A percentile compares a stretch with the other conserved stretches of the same genome.
Evolutionary conservation across 2,113 vertebrate genomes (phyloP).

Genomic region (Plectropomus leopardus): DNA sequence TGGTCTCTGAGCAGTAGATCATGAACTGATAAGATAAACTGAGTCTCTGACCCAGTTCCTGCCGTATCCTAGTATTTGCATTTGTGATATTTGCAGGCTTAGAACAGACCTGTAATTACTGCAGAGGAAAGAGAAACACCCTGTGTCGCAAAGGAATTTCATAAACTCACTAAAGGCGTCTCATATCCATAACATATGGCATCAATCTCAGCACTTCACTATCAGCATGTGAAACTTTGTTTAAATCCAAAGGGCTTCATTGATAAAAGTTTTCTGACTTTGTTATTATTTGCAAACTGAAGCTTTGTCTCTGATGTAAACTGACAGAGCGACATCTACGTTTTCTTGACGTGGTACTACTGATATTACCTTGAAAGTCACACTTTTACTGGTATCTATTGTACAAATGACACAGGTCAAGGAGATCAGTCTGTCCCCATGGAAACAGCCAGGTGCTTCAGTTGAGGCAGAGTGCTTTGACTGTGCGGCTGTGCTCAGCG

Average conservation of each 20-base stretch:
- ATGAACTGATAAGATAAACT: background rate
- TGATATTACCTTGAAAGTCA: background rate
- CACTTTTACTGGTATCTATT: background rate
- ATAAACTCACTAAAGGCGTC: background rate
- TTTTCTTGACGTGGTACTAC: background rate
- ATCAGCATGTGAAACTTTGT: background rate
- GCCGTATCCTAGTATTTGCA: constrained; percentile 5
- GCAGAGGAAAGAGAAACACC: constrained; percentile 17
- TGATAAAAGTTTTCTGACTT: background rate
- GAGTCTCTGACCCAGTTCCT: background rate
- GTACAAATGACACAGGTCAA: background rate
- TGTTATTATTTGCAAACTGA: background rate
- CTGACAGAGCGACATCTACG: background rate
- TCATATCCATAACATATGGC: constrained; percentile 4
- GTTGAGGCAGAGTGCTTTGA: constrained; percentile 13
- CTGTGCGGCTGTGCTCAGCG: constrained; percentile 45
- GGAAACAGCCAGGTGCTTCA: constrained; percentile 38
- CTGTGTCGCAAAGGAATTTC: constrained; percentile 25
- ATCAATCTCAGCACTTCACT: background rate
- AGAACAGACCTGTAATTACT: constrained; percentile 30
- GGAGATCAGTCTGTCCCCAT: background rate
- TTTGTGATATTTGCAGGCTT: constrained; percentile 19
- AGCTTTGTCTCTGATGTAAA: background rate
- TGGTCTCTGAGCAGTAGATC: background rate
- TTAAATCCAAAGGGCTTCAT: background rate